Percentiles rank a stretch among this genome's conserved stretches.
Conservation (phyloP, 2,113 vertebrate genomes). For the Lagopus leucura region DNA sequence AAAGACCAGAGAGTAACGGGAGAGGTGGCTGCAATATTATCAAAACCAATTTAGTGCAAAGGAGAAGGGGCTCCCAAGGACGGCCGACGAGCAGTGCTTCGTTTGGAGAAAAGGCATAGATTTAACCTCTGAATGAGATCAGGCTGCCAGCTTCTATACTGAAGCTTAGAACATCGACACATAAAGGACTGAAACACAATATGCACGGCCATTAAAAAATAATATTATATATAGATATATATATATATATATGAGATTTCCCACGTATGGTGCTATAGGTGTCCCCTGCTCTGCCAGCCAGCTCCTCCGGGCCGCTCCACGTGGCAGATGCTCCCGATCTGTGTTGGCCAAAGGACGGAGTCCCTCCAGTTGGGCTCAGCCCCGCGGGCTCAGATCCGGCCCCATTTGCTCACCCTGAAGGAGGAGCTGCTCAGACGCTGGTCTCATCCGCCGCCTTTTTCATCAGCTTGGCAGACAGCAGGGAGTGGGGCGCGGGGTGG, state of each 20-base stretch:
- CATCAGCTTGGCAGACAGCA: constrained; percentile 85
- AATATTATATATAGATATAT: constrained; percentile 56
- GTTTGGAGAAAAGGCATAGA: constrained; percentile 61
- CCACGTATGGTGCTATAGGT: background rate
- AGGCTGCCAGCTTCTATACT: constrained; percentile 65
- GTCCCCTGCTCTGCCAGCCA: background rate
- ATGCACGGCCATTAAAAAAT: constrained; percentile 67
- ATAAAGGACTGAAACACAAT: constrained; percentile 41
- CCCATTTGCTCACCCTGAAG: no score
- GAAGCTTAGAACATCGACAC: constrained; percentile 61
- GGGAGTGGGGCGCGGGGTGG: constrained; percentile 83
- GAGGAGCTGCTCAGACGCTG: constrained; percentile 81
- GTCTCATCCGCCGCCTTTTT: constrained; percentile 90
- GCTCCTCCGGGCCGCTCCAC: background rate
- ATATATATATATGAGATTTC: constrained; percentile 23
- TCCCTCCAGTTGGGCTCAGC: background rate
- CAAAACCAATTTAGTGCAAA: constrained; percentile 70
- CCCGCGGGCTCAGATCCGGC: no score
- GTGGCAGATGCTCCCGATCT: background rate
- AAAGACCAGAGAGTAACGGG: constrained; percentile 21
- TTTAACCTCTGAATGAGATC: constrained; percentile 71
- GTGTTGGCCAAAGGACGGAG: background rate
- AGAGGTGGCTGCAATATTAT: constrained; percentile 58
- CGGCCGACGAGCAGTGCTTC: background rate
- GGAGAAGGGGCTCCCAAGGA: constrained; percentile 17